Evolutionary conservation across 2,113 vertebrate species (phyloP).

Genomic region (Propithecus coquereli): DNA sequence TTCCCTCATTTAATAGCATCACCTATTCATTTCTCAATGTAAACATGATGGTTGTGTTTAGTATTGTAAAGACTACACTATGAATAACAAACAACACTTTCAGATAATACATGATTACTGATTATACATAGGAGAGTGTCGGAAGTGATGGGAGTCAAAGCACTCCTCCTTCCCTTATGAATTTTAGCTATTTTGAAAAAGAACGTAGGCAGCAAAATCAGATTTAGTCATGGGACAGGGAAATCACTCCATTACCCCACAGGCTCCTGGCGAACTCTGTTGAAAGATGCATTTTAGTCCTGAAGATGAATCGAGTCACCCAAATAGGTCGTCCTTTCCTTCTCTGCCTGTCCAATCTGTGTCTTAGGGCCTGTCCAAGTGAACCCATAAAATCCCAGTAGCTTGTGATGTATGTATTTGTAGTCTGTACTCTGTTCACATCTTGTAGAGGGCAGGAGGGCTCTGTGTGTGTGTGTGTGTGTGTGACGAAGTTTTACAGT

Average conservation of each 20-base stretch:
- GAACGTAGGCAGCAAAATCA: not conserved
- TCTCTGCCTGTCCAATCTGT: accelerated
- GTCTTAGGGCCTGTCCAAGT: not conserved
- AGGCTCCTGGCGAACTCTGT: not conserved
- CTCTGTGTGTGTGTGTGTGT: not conserved
- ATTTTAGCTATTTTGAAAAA: not conserved
- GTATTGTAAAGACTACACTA: not conserved
- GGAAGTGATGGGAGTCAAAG: not conserved
- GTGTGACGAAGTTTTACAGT: no score
- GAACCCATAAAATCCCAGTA: not conserved
- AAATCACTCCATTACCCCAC: not conserved
- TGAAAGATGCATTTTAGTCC: accelerated
- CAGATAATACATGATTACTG: not conserved
- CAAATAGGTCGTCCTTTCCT: not conserved
- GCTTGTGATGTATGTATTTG: no score
- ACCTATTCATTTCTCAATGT: not conserved
- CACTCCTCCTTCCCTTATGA: not conserved
- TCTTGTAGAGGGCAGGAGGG: not conserved
- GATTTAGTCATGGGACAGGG: not conserved
- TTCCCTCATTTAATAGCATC: not conserved
- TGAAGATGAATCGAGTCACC: not conserved
- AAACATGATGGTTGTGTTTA: not conserved
- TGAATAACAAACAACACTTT: not conserved
- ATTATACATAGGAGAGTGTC: not conserved
- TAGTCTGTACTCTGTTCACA: not conserved